These are phyloP conservation scores for Polymixis flavicincta DNA, from an alignment of 2,888 invertebrate genomes.

Conservation along the genomic window DNA sequence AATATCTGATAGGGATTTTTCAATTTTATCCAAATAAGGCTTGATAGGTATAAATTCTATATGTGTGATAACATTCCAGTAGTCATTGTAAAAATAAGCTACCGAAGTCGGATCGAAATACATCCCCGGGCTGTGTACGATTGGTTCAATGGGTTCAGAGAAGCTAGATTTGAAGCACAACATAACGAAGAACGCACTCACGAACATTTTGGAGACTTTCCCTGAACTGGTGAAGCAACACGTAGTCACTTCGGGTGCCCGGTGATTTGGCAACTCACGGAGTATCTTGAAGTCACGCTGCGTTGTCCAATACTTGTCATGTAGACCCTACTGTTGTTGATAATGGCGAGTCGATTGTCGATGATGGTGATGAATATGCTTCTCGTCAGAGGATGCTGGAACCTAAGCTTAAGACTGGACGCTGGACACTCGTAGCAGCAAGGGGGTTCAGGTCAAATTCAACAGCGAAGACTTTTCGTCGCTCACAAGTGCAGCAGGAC, in stretches of 20 bases:
- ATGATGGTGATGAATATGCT: not conserved
- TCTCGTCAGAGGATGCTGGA: conserved; percentile 3
- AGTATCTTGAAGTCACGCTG: not conserved
- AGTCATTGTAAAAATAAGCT: conserved; percentile 46
- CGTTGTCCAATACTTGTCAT: not conserved
- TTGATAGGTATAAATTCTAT: conserved; percentile 43
- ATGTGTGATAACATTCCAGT: conserved; percentile 39
- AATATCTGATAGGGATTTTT: conserved; percentile 34
- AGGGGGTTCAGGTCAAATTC: not conserved
- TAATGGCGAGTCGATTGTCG: not conserved
- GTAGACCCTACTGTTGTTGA: not conserved
- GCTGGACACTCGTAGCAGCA: not conserved
- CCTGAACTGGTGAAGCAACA: no score
- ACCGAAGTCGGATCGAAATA: conserved; percentile 39
- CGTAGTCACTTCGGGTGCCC: not conserved
- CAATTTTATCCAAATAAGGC: conserved; percentile 48
- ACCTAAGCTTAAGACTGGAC: not conserved
- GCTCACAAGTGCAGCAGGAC: not conserved
- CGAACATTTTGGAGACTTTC: conserved; percentile 17
- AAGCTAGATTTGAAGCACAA: conserved; percentile 16
- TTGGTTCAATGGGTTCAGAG: conserved; percentile 32
- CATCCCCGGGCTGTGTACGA: conserved; percentile 34
- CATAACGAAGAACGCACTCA: conserved; percentile 38
- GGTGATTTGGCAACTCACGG: not conserved
- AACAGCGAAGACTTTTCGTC: not conserved